phyloP scores from a whole-genome alignment of 2,797 vertebrate species.

The Balearica regulorum region DNA sequence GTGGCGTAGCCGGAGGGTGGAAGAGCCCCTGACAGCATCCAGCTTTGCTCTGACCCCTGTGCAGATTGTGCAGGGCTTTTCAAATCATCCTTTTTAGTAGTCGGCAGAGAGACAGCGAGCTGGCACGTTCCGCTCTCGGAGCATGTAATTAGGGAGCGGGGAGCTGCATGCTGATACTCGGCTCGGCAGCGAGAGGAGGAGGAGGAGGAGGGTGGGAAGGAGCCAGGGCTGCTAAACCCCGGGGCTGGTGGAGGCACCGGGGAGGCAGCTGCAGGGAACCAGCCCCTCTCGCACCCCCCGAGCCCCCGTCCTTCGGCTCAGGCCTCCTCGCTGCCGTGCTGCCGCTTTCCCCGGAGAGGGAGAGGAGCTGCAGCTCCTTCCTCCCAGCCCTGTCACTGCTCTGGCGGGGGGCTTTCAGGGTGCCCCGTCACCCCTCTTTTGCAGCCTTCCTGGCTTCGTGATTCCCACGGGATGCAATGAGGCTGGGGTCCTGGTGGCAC shows the following conservation, averaged over 20 bases:
- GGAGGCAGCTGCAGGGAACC: not conserved
- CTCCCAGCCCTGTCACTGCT: not conserved
- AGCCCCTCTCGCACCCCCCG: rapidly evolving
- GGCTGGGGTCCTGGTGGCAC: rapidly evolving
- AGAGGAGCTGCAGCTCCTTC: not conserved
- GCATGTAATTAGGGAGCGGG: slow-evolving; percentile 44
- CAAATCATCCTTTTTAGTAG: slow-evolving; percentile 17
- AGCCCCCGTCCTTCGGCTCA: rapidly evolving
- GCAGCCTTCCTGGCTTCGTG: rapidly evolving
- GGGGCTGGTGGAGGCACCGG: not conserved
- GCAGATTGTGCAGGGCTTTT: not conserved
- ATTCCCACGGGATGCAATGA: rapidly evolving
- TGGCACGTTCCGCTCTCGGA: slow-evolving; percentile 41
- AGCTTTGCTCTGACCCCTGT: not conserved
- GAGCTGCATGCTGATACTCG: slow-evolving; percentile 32
- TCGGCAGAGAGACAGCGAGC: not conserved
- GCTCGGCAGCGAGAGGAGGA: not conserved
- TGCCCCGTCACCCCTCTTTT: not conserved
- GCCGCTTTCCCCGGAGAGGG: rapidly evolving
- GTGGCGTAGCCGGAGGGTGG: not conserved
- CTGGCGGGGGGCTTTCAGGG: not conserved
- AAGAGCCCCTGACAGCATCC: not conserved
- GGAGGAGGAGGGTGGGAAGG: not conserved
- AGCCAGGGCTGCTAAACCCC: not conserved
- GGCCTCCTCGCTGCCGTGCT: not conserved